Percentiles rank a stretch among this genome's conserved stretches.
Conservation (phyloP, 1,140 invertebrate genomes). For the Amphibalanus amphitrite region DNA sequence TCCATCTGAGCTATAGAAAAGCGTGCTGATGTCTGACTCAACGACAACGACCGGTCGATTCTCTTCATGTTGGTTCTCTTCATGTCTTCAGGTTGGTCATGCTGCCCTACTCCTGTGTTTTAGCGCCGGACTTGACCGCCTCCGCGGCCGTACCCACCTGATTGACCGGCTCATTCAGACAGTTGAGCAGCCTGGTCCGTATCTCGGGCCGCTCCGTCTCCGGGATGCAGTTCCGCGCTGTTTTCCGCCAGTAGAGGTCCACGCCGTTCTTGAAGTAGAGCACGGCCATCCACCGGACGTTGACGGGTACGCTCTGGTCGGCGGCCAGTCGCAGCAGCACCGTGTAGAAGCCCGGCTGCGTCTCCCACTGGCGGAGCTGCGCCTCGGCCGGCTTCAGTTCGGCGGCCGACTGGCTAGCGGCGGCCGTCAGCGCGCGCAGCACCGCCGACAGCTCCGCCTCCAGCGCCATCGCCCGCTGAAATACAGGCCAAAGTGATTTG, state of each 20-base stretch:
- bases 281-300: constrained; percentile 78
- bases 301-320: constrained; percentile 59
- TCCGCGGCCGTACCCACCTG: neutral
- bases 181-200: neutral
- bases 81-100: no score
- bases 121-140: no score
- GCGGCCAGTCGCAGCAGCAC: constrained; percentile 41
- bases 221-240: constrained; percentile 36
- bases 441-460: neutral
- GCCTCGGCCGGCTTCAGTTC: constrained; percentile 71
- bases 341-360: constrained; percentile 68
- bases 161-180: neutral
- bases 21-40: no score
- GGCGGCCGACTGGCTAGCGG: constrained; percentile 64
- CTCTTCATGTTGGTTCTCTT: no score
- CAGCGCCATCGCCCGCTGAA: constrained; percentile 1
- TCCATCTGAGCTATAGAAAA: no score
- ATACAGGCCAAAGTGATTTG: no score
- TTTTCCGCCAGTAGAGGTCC: constrained; percentile 81
- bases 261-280: constrained; percentile 89
- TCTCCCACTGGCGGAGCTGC: constrained; percentile 71
- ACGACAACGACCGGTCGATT: no score
- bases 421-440: constrained; percentile 23
- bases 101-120: no score
- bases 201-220: constrained; percentile 16